Conservation (phyloP, 2,113 vertebrate genomes). For the Trochalopteron elliotii region DNA sequence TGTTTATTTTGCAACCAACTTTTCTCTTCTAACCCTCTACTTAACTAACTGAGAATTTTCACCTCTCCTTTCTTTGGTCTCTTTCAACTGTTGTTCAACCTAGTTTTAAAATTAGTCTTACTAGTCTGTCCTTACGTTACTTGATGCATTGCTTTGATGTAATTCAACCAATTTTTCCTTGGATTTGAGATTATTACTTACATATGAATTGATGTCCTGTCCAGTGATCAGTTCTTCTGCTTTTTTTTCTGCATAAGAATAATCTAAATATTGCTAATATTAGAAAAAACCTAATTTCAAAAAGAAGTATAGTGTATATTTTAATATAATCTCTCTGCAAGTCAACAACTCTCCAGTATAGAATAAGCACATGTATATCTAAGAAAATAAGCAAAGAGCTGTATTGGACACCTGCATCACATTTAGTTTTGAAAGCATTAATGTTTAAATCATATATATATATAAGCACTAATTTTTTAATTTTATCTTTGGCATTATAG, state of each 20-base stretch:
- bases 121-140: background rate
- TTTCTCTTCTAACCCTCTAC: background rate
- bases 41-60: background rate
- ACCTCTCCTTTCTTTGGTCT: background rate
- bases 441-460: background rate
- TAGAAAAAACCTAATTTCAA: background rate
- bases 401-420: background rate
- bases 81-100: background rate
- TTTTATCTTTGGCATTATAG: background rate
- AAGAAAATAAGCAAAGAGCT: background rate
- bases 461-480: fast-evolving
- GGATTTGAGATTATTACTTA: background rate
- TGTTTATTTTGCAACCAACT: background rate
- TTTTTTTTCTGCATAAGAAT: background rate
- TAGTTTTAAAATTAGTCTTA: background rate
- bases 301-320: background rate
- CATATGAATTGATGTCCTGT: background rate
- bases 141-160: background rate
- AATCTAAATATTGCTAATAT: background rate
- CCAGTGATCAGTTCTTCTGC: background rate
- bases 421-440: background rate
- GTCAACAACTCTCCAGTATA: background rate
- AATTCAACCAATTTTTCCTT: background rate
- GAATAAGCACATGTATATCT: background rate
- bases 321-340: background rate